A percentile compares a stretch with the other conserved stretches of the same genome.
These are phyloP conservation scores for Rhopalosiphum maidis DNA, from an alignment of 1,140 invertebrate species.

Conservation along the genomic window DNA sequence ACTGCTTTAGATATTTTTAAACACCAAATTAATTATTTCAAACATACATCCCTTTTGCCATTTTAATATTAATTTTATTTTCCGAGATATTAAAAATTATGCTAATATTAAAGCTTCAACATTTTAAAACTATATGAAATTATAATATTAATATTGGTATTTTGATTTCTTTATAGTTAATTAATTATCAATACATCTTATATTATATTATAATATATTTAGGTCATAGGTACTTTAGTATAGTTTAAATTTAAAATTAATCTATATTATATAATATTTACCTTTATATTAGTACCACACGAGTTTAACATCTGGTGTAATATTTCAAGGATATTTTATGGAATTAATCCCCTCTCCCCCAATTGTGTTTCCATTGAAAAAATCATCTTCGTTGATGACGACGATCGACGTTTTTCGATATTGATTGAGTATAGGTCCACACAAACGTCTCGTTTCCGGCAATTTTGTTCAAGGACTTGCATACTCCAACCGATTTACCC, in stretches of 20 bases:
- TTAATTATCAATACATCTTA: not conserved
- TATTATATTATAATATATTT: not conserved
- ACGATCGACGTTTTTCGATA: not conserved
- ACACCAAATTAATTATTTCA: not conserved
- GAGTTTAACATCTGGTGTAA: conserved; percentile 13
- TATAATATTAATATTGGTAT: not conserved
- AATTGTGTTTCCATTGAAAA: not conserved
- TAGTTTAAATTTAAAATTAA: not conserved
- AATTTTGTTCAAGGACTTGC: conserved; percentile 27
- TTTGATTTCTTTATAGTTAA: not conserved
- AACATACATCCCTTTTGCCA: not conserved
- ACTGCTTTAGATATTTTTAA: not conserved
- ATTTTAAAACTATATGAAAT: not conserved
- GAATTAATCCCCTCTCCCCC: not conserved
- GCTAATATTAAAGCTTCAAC: not conserved
- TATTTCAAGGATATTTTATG: not conserved
- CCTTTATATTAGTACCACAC: not conserved
- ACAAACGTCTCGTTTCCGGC: conserved; percentile 30
- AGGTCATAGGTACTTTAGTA: not conserved
- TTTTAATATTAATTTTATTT: not conserved
- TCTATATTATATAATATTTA: not conserved
- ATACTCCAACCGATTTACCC: conserved; percentile 25
- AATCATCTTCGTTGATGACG: not conserved
- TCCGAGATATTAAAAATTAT: not conserved
- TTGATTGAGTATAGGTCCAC: not conserved